Conservation (phyloP, 2,797 vertebrate species). For the Gymnothorax javanicus region DNA sequence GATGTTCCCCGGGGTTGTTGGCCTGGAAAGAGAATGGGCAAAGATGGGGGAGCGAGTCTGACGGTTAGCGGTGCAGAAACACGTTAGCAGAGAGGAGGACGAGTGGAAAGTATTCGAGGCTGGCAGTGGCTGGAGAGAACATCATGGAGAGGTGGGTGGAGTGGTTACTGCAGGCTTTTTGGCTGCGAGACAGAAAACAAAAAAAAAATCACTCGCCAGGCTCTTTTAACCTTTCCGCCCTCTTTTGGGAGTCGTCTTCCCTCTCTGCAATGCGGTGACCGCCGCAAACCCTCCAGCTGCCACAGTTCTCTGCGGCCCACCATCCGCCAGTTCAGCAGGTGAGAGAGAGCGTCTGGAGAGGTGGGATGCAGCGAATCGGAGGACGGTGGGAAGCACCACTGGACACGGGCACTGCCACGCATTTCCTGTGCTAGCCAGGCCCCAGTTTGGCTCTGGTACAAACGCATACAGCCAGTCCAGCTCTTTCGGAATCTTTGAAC, state of each 20-base stretch:
- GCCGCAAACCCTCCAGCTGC: conserved; percentile 31
- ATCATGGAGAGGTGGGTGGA: conserved; percentile 52
- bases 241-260: conserved; percentile 51
- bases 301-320: not conserved
- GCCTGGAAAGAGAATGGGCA: conserved; percentile 17
- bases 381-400: conserved; percentile 61
- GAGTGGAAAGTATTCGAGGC: conserved; percentile 55
- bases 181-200: conserved; percentile 44
- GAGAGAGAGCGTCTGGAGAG: conserved; percentile 62
- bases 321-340: conserved; percentile 64
- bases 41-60: conserved; percentile 32
- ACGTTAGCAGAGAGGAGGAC: conserved; percentile 48
- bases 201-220: conserved; percentile 52
- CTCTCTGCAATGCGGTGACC: conserved; percentile 59
- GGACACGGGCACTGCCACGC: conserved; percentile 52
- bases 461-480: conserved; percentile 41
- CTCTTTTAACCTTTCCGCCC: conserved; percentile 62
- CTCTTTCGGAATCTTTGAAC: conserved; percentile 36
- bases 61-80: conserved; percentile 33
- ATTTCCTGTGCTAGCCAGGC: conserved; percentile 60
- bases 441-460: conserved; percentile 49
- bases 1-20: conserved; percentile 21
- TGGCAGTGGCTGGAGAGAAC: conserved; percentile 59
- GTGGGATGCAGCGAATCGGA: not conserved
- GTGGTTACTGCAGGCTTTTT: conserved; percentile 58